Evolutionary conservation across 2,888 invertebrate species (phyloP), one percentile per base, ranked within the genome.

Genomic region (Polydrusus pterygomalis): DNA sequence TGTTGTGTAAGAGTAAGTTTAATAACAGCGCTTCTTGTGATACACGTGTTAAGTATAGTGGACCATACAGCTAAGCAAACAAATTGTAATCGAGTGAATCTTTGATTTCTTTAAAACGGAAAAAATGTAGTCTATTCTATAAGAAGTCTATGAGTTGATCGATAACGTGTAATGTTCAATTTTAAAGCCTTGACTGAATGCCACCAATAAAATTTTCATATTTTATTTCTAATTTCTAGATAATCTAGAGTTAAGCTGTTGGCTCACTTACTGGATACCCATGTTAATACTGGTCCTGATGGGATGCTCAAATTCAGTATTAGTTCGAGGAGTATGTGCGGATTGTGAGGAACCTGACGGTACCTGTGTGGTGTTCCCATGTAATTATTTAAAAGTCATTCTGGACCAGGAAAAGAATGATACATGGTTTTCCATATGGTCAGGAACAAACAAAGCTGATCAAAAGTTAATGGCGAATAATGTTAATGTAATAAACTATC

Each of bases 291-390:
- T 78, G n/a, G 77, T 76, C 62, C 20, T 71, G n/a, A 77, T 78
- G 76, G 74, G 78, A 6, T 78, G 78, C 56, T 77, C 78, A 6
- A 78, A 78, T 45, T 74, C 76, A 13, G 68, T 78, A 13, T 43
- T 78, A 25, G 78, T 77, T 10, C 64, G 78, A 15, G 78, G 78
- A 3, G 77, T 78, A 6, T 78, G 70, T 25, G 43, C 70, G 15
- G 77, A 79, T 56, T 71, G 75, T 40, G 77, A 77, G 63, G 77
- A 79, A 58, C 73, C 77, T 13, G 77, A 75, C 49, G 77, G 77
- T 9, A 64, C 65, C 11, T 79, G 77, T 34, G 75, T 77, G 8
- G 70, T 74, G 20, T 79, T 77, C 49, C 74, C 77, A 11, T 78
- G 77, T 51, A 75, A 75, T 38, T 75, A 77, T 58, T 40, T 78